A percentile compares a stretch with the other conserved stretches of the same genome.
Evolutionary conservation across 2,113 vertebrate genomes (phyloP).

Genomic region (Arvicanthis niloticus): DNA sequence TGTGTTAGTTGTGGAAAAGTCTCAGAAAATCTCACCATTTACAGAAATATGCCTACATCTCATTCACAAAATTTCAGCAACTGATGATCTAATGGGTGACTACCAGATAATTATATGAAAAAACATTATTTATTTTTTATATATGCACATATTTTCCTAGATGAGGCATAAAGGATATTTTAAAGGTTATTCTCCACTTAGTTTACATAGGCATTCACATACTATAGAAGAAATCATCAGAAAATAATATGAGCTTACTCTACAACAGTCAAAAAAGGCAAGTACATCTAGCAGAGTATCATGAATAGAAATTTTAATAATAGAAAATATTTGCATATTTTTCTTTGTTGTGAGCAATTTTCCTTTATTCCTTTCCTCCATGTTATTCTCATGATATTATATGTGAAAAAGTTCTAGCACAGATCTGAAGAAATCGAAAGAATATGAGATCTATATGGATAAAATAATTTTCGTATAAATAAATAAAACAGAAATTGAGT

Average conservation of each 20-base stretch:
- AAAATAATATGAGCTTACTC: background rate
- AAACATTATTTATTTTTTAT: conserved; percentile 11
- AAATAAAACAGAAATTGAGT: background rate
- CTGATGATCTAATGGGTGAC: background rate
- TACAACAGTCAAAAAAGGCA: background rate
- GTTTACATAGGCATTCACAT: background rate
- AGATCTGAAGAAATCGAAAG: background rate
- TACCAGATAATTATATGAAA: background rate
- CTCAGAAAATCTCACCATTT: background rate
- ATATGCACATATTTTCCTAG: conserved; percentile 7
- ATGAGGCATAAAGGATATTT: background rate
- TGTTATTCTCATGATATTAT: background rate
- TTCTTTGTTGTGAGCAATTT: background rate
- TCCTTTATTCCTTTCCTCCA: background rate
- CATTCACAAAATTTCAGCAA: conserved; percentile 30
- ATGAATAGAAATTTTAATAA: background rate
- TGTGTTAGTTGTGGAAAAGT: conserved; percentile 26
- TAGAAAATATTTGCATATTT: background rate
- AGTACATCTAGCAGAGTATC: background rate
- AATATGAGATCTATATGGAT: background rate
- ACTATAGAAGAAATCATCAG: background rate
- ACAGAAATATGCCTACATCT: background rate
- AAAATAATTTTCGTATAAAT: conserved; percentile 34
- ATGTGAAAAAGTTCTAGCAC: background rate
- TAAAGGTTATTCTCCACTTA: conserved; percentile 37